Evolutionary conservation across 2,888 invertebrate species (phyloP).

Genomic region (Yponomeuta plumbellus): DNA sequence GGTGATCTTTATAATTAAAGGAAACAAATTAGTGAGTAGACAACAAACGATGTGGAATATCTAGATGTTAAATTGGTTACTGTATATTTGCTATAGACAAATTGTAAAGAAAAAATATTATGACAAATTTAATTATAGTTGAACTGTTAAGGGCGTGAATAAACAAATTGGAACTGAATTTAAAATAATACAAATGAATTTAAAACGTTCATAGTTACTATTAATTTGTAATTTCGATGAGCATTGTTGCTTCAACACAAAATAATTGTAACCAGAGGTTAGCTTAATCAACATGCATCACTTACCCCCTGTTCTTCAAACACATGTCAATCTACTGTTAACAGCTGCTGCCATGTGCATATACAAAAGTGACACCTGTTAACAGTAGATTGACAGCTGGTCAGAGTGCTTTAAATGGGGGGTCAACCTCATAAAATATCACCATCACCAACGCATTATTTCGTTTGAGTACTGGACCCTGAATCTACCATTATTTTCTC

Average conservation of each 20-base stretch:
- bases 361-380: too few relatives aligned
- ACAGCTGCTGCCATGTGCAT: too few relatives aligned
- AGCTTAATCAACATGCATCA: not conserved
- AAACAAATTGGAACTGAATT: slow-evolving; percentile 55
- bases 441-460: too few relatives aligned
- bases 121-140: slow-evolving; percentile 29
- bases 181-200: slow-evolving; percentile 31
- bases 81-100: slow-evolving; percentile 47
- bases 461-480: too few relatives aligned
- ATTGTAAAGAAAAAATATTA: slow-evolving; percentile 32
- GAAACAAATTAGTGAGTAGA: slow-evolving; percentile 64
- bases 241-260: slow-evolving; percentile 28
- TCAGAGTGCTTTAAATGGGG: too few relatives aligned
- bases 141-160: slow-evolving; percentile 16
- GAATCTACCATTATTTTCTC: too few relatives aligned
- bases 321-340: too few relatives aligned
- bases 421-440: not conserved
- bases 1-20: slow-evolving; percentile 26
- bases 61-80: slow-evolving; percentile 50
- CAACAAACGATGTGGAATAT: slow-evolving; percentile 33
- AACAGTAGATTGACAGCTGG: too few relatives aligned
- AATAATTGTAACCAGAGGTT: slow-evolving; percentile 18
- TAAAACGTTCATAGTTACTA: slow-evolving; percentile 26
- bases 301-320: too few relatives aligned
- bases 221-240: slow-evolving; percentile 42